phyloP scores from a whole-genome alignment of 2,113 vertebrate genomes.

The Calyptommatus sinebrachiatus region DNA sequence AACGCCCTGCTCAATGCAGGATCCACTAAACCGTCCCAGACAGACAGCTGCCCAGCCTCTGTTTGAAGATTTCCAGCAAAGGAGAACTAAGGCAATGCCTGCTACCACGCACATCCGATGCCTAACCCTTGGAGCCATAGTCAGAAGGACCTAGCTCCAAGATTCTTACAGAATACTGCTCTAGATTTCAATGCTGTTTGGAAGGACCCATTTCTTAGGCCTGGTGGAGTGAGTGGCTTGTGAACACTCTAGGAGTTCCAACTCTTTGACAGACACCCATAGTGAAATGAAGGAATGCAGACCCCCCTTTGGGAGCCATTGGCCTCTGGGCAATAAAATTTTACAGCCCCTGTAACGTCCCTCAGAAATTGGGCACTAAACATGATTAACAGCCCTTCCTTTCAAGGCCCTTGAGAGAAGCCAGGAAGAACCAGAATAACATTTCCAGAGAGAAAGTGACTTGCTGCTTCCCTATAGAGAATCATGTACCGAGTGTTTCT shows the following conservation, averaged over 20 bases:
- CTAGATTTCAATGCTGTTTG: too few species aligned
- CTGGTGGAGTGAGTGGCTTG: not conserved
- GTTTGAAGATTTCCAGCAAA: too few species aligned
- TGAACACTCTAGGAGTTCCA: not conserved
- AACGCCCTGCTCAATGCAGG: too few species aligned
- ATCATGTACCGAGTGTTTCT: too few species aligned
- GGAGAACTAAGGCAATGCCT: too few species aligned
- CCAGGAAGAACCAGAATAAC: not conserved
- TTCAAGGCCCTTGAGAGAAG: not conserved
- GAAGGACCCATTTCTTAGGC: not conserved
- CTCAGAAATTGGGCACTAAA: slow-evolving; percentile 2
- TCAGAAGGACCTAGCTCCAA: not conserved
- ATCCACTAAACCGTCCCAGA: too few species aligned
- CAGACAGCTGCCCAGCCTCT: too few species aligned
- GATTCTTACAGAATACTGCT: not conserved
- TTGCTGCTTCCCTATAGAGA: not conserved
- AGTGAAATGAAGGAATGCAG: not conserved
- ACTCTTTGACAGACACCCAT: not conserved
- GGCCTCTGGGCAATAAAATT: not conserved
- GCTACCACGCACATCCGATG: too few species aligned
- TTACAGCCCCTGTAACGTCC: not conserved
- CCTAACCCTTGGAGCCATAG: too few species aligned
- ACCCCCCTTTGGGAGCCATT: not conserved
- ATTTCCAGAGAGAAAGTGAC: not conserved
- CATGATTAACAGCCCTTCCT: not conserved